These are phyloP conservation scores for Acronicta psi DNA, from an alignment of 2,888 invertebrate species.

Conservation along the genomic window DNA sequence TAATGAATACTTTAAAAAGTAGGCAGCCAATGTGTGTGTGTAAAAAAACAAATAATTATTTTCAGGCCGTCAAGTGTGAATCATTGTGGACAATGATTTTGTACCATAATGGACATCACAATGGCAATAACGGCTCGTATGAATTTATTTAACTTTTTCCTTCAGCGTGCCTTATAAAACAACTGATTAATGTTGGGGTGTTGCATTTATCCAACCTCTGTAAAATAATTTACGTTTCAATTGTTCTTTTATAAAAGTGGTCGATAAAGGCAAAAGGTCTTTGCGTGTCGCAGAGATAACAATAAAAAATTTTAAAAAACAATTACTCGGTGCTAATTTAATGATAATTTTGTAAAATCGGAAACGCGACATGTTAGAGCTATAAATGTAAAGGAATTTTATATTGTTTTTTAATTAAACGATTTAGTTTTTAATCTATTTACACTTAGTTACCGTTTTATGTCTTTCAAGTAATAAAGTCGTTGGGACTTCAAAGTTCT, in stretches of 20 bases:
- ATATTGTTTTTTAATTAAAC: too few relatives aligned
- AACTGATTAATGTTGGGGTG: conserved; percentile 63
- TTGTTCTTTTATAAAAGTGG: conserved; percentile 49
- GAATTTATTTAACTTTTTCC: conserved; percentile 65
- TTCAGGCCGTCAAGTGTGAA: conserved; percentile 58
- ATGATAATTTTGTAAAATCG: too few relatives aligned
- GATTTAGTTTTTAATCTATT: too few relatives aligned
- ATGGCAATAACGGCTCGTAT: conserved; percentile 66
- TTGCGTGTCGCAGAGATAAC: conserved; percentile 3
- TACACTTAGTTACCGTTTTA: too few relatives aligned
- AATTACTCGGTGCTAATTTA: conserved; percentile 16
- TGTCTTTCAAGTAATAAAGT: too few relatives aligned
- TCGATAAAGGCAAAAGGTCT: conserved; percentile 19
- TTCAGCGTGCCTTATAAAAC: conserved; percentile 67
- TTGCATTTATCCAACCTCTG: conserved; percentile 54
- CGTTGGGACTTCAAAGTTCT: too few relatives aligned
- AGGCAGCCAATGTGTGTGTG: conserved; percentile 11
- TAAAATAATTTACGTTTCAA: conserved; percentile 60
- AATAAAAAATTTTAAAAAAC: conserved; percentile 15
- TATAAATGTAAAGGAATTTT: too few relatives aligned
- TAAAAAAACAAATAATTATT: conserved; percentile 43
- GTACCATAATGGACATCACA: conserved; percentile 63
- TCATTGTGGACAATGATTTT: conserved; percentile 60
- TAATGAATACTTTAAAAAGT: conserved; percentile 1
- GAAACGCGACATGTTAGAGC: too few relatives aligned